Evolutionary conservation across 2,797 vertebrate species (phyloP).

Genomic region (Arremon aurantiirostris): DNA sequence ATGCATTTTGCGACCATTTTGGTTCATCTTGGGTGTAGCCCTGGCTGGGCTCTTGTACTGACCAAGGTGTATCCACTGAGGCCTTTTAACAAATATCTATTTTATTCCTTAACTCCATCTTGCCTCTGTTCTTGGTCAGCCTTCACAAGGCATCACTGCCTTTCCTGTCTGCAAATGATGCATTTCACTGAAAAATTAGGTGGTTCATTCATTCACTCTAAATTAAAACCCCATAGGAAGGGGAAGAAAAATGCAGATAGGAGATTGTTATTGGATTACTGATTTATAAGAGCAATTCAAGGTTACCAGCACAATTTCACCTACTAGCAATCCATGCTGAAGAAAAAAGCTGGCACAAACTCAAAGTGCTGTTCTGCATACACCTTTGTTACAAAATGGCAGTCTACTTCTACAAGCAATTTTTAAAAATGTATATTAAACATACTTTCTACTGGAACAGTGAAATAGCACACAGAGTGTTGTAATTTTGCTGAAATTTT

Average conservation of each 20-base stretch:
- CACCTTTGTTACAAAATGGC: background rate
- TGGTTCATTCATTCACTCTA: background rate
- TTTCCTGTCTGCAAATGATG: background rate
- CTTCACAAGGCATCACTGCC: background rate
- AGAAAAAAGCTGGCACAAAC: background rate
- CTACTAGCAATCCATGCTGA: background rate
- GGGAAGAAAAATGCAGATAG: background rate
- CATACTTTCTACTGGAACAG: background rate
- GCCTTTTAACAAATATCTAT: background rate
- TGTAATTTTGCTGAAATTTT: constrained; percentile 44
- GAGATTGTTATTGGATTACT: background rate
- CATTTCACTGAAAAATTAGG: background rate
- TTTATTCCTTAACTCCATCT: background rate
- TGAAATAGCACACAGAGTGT: background rate
- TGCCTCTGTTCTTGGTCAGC: background rate
- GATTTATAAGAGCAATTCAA: background rate
- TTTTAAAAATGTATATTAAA: background rate
- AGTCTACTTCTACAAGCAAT: background rate
- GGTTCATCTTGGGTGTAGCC: background rate
- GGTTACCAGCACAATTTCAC: background rate
- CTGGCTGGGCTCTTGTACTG: background rate
- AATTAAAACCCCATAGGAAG: background rate
- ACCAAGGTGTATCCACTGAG: background rate
- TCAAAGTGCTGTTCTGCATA: background rate
- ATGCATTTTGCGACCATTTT: background rate